Conservation (phyloP, 2,113 vertebrate species). For the Micromys minutus region DNA sequence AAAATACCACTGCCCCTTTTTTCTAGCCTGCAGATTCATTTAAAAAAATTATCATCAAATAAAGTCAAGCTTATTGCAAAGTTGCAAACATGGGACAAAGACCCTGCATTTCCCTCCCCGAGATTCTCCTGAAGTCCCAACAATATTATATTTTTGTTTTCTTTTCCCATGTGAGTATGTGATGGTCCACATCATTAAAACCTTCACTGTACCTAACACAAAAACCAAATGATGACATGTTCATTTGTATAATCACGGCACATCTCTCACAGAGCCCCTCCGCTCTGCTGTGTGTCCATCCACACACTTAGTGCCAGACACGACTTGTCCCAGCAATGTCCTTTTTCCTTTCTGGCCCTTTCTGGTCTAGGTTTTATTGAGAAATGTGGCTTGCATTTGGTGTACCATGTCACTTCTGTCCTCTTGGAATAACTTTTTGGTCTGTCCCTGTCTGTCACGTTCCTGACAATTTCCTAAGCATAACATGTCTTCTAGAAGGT, state of each 20-base stretch:
- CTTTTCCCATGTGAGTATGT: neutral
- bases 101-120: neutral
- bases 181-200: neutral
- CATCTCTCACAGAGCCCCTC: neutral
- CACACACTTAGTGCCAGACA: neutral
- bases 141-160: neutral
- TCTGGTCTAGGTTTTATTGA: neutral
- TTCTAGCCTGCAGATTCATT: neutral
- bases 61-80: slow-evolving; percentile 41
- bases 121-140: neutral
- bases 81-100: slow-evolving; percentile 34
- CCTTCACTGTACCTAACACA: neutral
- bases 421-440: neutral
- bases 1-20: neutral
- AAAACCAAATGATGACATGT: neutral
- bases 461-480: neutral
- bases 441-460: neutral
- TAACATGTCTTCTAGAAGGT: neutral
- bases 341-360: neutral
- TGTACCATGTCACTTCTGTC: neutral
- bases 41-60: slow-evolving; percentile 37
- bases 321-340: neutral
- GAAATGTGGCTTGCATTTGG: neutral
- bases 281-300: neutral
- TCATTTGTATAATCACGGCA: neutral